Base-by-base conservation (phyloP, 2,113 vertebrate species). In the Pomatorhinus ruficollis region DNA sequence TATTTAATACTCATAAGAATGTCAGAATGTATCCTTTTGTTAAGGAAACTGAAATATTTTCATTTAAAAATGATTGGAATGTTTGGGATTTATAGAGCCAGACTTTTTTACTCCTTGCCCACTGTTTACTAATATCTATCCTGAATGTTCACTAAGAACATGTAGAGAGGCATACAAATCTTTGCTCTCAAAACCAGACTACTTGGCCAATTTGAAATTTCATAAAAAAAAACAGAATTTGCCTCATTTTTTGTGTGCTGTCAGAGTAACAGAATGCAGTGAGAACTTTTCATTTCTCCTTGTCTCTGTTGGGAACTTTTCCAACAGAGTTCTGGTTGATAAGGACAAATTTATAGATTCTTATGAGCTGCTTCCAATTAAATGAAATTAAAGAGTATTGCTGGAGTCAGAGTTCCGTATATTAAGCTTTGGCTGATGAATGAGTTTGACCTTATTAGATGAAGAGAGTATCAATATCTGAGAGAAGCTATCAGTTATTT, bases 211-310 rank as follows among this genome's bases (percentile, higher is more conserved):
- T 53, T 6, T 81, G 45, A 69, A 74, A 16, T 61, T 60, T 69
- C 25, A 22, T 35, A 22, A 10, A 5, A 74, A 61, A 14, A 3
- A 61, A 13, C 2, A 53, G 25, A 71, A 47, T 49, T 49, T 24
- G 6, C 2, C 20, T 57, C 2, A 20, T 0, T 0, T 81, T 66
- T 87, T 45, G 1, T 33, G 7, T 28, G 9, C 21, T 85, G 27
- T 3, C 25, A 76, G 14, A 56, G 5, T 12, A 45, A 31, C 7
- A 40, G 11, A n/a, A 65, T n/a, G 8, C 11, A 70, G 7, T 23
- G 57, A 72, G 23, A 83, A 45, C 9, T 53, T 39, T 14, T 17
- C 3, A 42, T 53, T 87, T 79, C 10, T 82, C 3, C 0, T 66
- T 40, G 10, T 57, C 13, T 89, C 16, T 30, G 3, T 47, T 70